Conservation (phyloP, 2,797 vertebrate species). For the Micrastur ruficollis region DNA sequence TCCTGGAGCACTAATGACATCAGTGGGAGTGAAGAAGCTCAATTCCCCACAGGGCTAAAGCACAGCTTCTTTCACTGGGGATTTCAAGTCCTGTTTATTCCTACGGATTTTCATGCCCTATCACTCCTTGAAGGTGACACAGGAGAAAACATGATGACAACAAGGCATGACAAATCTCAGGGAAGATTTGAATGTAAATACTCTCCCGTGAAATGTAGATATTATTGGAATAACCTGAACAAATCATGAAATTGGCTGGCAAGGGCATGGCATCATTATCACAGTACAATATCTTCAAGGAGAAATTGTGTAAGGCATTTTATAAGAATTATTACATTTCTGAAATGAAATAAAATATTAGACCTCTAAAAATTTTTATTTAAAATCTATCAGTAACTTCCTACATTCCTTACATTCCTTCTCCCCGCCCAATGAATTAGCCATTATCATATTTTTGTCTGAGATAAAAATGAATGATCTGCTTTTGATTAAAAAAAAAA, state of each 20-base stretch:
- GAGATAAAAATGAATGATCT: conserved; percentile 46
- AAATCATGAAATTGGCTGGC: conserved; percentile 66
- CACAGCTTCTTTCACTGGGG: conserved; percentile 32
- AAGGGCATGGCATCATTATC: conserved; percentile 59
- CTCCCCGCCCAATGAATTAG: conserved; percentile 36
- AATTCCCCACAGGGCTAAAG: neutral
- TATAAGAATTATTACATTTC: conserved; percentile 52
- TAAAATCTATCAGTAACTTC: conserved; percentile 42
- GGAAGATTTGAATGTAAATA: conserved; percentile 70
- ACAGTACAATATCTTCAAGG: conserved; percentile 59
- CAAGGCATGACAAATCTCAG: conserved; percentile 74
- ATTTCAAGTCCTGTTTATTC: conserved; percentile 71
- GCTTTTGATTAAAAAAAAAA: conserved; percentile 31
- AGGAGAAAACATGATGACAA: conserved; percentile 63
- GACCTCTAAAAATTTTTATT: conserved; percentile 26
- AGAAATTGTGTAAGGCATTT: conserved; percentile 41
- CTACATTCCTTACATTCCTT: conserved; percentile 3
- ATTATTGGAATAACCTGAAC: conserved; percentile 72
- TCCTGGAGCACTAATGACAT: neutral
- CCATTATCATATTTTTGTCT: conserved; percentile 52
- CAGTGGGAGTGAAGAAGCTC: neutral
- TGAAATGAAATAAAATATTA: conserved; percentile 61
- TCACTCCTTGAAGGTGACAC: conserved; percentile 76
- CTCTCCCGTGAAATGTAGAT: conserved; percentile 68
- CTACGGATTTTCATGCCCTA: conserved; percentile 54